Conservation (phyloP, 2,113 vertebrate genomes). For the Erinaceus europaeus region DNA sequence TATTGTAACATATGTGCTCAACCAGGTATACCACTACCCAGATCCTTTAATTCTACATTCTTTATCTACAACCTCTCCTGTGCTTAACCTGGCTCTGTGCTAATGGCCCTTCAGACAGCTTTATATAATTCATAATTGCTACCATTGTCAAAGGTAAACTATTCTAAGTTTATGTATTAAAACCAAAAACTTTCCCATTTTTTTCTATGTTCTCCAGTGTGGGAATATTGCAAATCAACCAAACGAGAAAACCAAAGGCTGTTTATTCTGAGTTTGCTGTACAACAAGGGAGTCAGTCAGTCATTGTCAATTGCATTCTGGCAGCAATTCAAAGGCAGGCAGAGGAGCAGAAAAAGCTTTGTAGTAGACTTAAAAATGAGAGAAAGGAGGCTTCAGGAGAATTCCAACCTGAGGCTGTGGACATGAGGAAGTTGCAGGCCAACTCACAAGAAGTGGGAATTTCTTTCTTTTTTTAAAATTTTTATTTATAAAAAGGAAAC, state of each 20-base stretch:
- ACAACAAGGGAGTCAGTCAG: background rate
- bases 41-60: background rate
- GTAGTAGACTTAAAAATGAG: background rate
- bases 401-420: background rate
- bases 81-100: background rate
- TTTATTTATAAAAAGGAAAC: too few relatives aligned
- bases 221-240: background rate
- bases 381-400: too few relatives aligned
- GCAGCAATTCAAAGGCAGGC: background rate
- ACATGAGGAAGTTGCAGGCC: background rate
- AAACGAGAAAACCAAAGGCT: background rate
- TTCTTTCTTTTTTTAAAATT: too few relatives aligned
- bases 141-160: background rate
- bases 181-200: conserved; percentile 12
- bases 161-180: background rate
- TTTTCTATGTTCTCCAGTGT: conserved; percentile 24
- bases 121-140: background rate
- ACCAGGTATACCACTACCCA: too few relatives aligned
- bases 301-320: background rate
- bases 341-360: background rate
- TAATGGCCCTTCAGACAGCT: background rate
- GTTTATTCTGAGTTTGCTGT: background rate
- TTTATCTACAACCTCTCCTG: background rate
- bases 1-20: too few relatives aligned
- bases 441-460: too few relatives aligned